Evolutionary conservation across 2,888 invertebrate genomes (phyloP).

Genomic region (Leptinotarsa tumamoca): DNA sequence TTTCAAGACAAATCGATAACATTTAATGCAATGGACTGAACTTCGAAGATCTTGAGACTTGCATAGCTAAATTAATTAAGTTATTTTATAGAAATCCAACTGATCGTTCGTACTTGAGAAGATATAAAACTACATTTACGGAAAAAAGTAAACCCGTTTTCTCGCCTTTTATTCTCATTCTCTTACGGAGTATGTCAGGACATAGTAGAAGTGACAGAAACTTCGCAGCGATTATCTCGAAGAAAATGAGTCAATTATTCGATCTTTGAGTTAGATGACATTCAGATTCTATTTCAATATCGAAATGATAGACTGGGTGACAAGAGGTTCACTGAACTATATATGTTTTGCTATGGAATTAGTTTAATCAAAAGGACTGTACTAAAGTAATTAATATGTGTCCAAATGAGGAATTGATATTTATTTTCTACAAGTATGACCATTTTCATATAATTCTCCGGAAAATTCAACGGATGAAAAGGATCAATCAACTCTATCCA

Average conservation of each 20-base stretch:
- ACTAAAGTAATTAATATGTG: too few relatives aligned
- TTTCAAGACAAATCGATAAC: conserved; percentile 1
- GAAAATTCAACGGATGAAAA: too few relatives aligned
- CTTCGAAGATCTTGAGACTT: neutral
- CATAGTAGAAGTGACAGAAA: neutral
- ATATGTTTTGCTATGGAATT: too few relatives aligned
- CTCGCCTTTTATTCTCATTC: conserved; percentile 6
- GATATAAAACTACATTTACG: conserved; percentile 24
- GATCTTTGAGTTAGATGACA: neutral
- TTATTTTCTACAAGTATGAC: too few relatives aligned
- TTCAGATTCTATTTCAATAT: too few relatives aligned
- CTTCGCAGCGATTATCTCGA: neutral
- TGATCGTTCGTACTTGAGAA: conserved; percentile 7
- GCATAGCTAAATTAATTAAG: conserved; percentile 18
- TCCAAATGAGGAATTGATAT: too few relatives aligned
- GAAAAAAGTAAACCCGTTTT: conserved; percentile 24
- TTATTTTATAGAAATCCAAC: conserved; percentile 22
- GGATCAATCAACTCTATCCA: too few relatives aligned
- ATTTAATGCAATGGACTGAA: conserved; percentile 17
- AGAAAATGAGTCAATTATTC: conserved; percentile 1
- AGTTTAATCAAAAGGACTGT: too few relatives aligned
- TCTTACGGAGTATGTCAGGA: neutral
- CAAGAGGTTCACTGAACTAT: too few relatives aligned
- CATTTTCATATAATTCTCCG: too few relatives aligned
- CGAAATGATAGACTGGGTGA: too few relatives aligned